Base-by-base conservation (phyloP, 2,113 vertebrate species). In the Copsychus sechellarum region DNA sequence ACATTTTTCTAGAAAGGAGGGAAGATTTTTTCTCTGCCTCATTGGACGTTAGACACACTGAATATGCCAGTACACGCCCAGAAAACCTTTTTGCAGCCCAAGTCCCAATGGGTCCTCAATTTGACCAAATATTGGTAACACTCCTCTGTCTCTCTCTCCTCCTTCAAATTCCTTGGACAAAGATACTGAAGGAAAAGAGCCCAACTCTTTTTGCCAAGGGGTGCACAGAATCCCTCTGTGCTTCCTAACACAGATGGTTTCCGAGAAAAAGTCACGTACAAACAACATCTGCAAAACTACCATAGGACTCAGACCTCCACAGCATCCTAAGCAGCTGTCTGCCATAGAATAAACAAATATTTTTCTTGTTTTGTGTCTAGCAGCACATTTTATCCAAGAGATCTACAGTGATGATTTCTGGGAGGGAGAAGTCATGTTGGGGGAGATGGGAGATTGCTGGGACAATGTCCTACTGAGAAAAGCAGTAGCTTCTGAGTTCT, bases 291-390 rank as follows among this genome's bases (percentile, higher is more conserved):
- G 72, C 58, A 82, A 66, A 93, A 40, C 71, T 56, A 64, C 50
- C 26, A 12, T 23, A 64, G 57, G 81, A 38, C 24, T 83, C 18
- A 43, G 31, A 57, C 33, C 86, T 90, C 58, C 67, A 62, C 51
- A 47, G 74, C 91, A 90, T 89, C 85, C 90, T 92, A 71, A 92
- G 47, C 81, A 95, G 67, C 85, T 83, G 90, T 74, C 90, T 54
- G 51, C 70, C 82, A 34, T 23, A 87, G 57, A 95, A 69, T 40
- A 92, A 92, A 91, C 78, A 91, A 86, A 81, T 93, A 66, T 93
- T 86, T 84, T 33, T 76, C 71, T 93, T 87, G 64, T 15, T 96
- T 88, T 83, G 81, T 78, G 51, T 43, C 64, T 79, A 62, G 29
- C 29, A 88, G 78, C 43, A 50, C 50, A 23, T 80, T 95, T 90